A percentile compares a stretch with the other conserved stretches of the same genome.
phyloP scores from a whole-genome alignment of 2,888 invertebrate species.

The Glaucopsyche alexis region DNA sequence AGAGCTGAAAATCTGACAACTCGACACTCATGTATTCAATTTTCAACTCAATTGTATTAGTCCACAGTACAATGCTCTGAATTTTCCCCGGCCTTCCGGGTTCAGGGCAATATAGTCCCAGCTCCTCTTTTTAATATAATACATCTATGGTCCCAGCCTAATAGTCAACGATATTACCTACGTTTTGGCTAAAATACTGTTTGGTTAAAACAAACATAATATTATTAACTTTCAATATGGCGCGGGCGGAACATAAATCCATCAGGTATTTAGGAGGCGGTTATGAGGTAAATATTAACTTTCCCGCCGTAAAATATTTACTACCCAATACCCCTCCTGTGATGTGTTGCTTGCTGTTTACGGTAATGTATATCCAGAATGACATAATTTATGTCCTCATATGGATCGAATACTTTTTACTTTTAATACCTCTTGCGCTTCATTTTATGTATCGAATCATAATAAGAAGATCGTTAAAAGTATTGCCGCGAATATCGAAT shows the following conservation, averaged over 20 bases:
- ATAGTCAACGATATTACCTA: background rate
- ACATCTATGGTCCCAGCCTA: too few relatives aligned
- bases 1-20: too few relatives aligned
- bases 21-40: too few relatives aligned
- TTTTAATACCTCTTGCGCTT: background rate
- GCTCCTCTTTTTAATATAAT: too few relatives aligned
- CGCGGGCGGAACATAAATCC: background rate
- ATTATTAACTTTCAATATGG: background rate
- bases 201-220: background rate
- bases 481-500: too few relatives aligned
- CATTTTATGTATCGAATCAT: too few relatives aligned
- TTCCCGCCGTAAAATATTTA: slow-evolving; percentile 1
- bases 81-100: too few relatives aligned
- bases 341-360: background rate
- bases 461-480: too few relatives aligned
- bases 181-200: background rate
- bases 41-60: too few relatives aligned
- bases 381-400: background rate
- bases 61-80: too few relatives aligned
- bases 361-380: slow-evolving; percentile 1
- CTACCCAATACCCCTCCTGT: background rate
- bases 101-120: too few relatives aligned
- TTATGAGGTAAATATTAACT: background rate
- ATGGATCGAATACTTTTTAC: background rate
- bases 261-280: background rate